Evolutionary conservation across 2,113 vertebrate genomes (phyloP).

Genomic region (Lepus europaeus): DNA sequence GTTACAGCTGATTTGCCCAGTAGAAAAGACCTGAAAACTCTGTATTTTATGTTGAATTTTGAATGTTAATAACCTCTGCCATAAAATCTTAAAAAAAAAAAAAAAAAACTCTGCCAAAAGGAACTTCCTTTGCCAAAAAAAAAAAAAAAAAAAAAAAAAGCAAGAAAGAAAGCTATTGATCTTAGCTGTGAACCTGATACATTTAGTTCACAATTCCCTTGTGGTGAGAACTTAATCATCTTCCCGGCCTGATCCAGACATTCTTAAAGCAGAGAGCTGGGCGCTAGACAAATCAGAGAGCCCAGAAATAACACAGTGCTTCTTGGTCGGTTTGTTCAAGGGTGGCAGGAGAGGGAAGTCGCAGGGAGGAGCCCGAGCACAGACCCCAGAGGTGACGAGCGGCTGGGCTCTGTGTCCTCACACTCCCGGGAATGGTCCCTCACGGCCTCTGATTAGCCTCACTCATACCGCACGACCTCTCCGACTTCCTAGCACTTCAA

Average conservation of each 20-base stretch:
- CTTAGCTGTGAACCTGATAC: slow-evolving; percentile 70
- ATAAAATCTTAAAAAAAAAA: not conserved
- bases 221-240: slow-evolving; percentile 76
- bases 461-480: not conserved
- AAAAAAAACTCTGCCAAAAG: slow-evolving; percentile 18
- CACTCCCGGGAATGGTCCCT: not conserved
- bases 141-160: not conserved
- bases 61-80: slow-evolving; percentile 35
- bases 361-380: slow-evolving; percentile 3
- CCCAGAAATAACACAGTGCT: not conserved
- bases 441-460: not conserved
- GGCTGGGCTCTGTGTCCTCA: slow-evolving; percentile 25
- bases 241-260: slow-evolving; percentile 61
- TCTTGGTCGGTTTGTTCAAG: slow-evolving; percentile 25
- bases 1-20: slow-evolving; percentile 25
- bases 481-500: not conserved
- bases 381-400: not conserved
- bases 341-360: not conserved
- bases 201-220: slow-evolving; percentile 79
- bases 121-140: slow-evolving; percentile 2
- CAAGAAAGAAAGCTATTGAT: slow-evolving; percentile 40
- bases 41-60: not conserved
- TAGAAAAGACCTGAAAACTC: slow-evolving; percentile 14
- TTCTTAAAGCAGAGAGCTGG: slow-evolving; percentile 58
- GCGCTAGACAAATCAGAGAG: not conserved